Conservation (phyloP, 2,888 invertebrate genomes). For the Marronus borbonicus region DNA sequence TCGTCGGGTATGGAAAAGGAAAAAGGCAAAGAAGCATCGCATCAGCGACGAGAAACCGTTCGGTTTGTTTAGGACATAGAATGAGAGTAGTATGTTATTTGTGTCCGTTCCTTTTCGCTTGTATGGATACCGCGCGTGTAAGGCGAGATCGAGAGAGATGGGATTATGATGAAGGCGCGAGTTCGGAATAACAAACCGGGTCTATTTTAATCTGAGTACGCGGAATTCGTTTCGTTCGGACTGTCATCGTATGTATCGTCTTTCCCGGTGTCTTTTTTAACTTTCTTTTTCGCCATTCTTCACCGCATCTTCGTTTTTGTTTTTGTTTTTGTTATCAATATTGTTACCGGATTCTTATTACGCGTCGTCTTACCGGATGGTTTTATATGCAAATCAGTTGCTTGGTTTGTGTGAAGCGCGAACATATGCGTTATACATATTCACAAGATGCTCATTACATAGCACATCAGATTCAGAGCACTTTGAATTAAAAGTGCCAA, state of each 20-base stretch:
- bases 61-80: conserved; percentile 40
- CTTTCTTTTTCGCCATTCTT: conserved; percentile 29
- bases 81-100: conserved; percentile 40
- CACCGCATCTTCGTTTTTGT: not conserved
- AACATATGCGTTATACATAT: too few species aligned
- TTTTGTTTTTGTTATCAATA: conserved; percentile 29
- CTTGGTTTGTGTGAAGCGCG: not conserved
- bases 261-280: conserved; percentile 28
- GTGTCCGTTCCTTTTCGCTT: conserved; percentile 28
- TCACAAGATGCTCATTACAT: too few species aligned
- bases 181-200: conserved; percentile 36
- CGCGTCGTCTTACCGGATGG: not conserved
- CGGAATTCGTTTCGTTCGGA: conserved; percentile 39
- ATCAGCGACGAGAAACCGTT: conserved; percentile 18
- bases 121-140: conserved; percentile 16
- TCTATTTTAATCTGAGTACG: conserved; percentile 41
- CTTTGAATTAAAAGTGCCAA: too few species aligned
- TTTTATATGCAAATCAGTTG: conserved; percentile 12
- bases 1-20: not conserved
- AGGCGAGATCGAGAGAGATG: conserved; percentile 36
- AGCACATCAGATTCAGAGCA: too few species aligned
- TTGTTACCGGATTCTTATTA: conserved; percentile 23
- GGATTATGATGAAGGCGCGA: conserved; percentile 40
- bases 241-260: conserved; percentile 41
- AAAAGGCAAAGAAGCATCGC: conserved; percentile 1